phyloP scores from a whole-genome alignment of 2,888 invertebrate species.

The Zele albiditarsus region DNA sequence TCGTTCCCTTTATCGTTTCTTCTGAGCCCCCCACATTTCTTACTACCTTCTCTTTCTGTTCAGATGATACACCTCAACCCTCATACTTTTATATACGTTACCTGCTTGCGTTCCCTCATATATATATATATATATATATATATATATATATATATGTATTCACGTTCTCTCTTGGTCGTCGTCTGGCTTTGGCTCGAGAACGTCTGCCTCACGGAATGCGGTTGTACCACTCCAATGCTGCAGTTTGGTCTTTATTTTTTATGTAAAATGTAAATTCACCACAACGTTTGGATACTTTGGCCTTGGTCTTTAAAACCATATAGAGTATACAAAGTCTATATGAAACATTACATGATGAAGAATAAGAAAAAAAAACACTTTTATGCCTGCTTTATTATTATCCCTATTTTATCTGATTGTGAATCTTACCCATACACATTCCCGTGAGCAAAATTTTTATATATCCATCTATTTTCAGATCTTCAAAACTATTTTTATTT shows the following conservation, averaged over 20 bases:
- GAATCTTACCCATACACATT: too few species aligned
- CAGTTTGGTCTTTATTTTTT: constrained; percentile 47
- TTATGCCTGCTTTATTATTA: background rate
- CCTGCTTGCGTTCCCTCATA: constrained; percentile 11
- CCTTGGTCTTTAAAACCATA: constrained; percentile 15
- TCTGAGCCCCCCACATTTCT: background rate
- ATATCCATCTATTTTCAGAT: too few species aligned
- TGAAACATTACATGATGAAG: background rate
- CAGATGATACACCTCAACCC: constrained; percentile 21
- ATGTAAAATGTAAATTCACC: constrained; percentile 28
- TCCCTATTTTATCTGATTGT: background rate
- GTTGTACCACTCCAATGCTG: constrained; percentile 59
- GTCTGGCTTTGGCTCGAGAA: constrained; percentile 42
- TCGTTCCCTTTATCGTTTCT: background rate
- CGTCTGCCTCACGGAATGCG: constrained; percentile 60
- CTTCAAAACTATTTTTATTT: too few species aligned
- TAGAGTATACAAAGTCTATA: constrained; percentile 28
- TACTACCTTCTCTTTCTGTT: constrained; percentile 25
- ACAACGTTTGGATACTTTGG: constrained; percentile 1
- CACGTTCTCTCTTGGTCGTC: constrained; percentile 30
- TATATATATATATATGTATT: constrained; percentile 22
- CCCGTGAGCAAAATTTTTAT: too few species aligned
- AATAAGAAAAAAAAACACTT: background rate
- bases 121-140: background rate
- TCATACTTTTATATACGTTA: constrained; percentile 30